Conservation (phyloP, 2,797 vertebrate genomes). For the Cryptoblepharus egeriae region DNA sequence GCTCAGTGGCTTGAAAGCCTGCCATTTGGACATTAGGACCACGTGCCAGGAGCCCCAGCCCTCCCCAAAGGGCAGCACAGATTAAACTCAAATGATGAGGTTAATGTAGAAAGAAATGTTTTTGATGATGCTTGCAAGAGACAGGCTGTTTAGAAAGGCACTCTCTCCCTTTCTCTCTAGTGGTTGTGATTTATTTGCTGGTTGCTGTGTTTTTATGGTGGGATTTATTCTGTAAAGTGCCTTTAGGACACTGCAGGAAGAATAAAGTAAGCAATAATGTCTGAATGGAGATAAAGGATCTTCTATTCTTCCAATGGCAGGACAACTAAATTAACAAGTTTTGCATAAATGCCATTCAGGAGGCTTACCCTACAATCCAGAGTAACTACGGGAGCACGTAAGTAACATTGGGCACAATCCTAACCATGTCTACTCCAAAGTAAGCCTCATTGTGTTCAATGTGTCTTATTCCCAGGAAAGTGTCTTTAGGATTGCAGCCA, state of each 20-base stretch:
- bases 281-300: neutral
- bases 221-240: neutral
- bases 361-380: no score
- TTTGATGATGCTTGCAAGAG: constrained; percentile 61
- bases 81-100: constrained; percentile 78
- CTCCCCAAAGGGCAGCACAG: constrained; percentile 72
- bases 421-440: no score
- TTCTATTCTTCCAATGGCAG: neutral
- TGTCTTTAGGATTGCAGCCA: no score
- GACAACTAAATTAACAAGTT: fast-evolving
- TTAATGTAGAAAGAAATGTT: constrained; percentile 78
- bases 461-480: no score
- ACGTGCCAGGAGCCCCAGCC: constrained; percentile 69
- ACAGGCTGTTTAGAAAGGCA: constrained; percentile 32
- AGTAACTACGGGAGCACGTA: no score
- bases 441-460: no score
- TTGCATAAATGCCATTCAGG: neutral
- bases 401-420: no score
- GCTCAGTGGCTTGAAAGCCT: constrained; percentile 40
- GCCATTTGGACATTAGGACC: constrained; percentile 62
- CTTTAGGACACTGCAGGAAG: neutral
- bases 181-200: neutral
- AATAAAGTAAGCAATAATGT: neutral
- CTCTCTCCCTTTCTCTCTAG: neutral
- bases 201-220: neutral